These are phyloP conservation scores for Parazoanthus swiftii DNA, from an alignment of 92 coral and sea anemone genomes.

Conservation along the genomic window DNA sequence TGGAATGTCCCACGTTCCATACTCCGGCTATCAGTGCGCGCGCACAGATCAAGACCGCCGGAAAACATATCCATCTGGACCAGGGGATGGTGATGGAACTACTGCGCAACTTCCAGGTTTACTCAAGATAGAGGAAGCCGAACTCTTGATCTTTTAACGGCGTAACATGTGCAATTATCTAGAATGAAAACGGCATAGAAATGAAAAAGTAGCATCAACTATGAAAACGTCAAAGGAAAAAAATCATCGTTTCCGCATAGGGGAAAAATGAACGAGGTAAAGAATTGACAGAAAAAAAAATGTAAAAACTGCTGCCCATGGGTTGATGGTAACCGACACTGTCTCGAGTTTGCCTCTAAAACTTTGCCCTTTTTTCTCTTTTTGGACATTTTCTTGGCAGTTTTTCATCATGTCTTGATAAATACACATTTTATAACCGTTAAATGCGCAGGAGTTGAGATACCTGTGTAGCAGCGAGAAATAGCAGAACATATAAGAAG, in stretches of 20 bases:
- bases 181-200: neutral
- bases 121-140: neutral
- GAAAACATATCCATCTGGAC: neutral
- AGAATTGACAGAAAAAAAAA: neutral
- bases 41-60: neutral
- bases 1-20: slow-evolving; percentile 23
- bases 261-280: neutral
- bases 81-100: neutral
- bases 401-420: neutral
- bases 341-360: neutral
- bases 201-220: neutral
- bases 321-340: neutral
- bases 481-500: neutral
- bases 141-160: neutral
- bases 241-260: neutral
- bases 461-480: neutral
- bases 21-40: neutral
- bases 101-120: neutral
- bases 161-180: neutral
- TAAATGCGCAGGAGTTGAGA: neutral
- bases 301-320: no score
- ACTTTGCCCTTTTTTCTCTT: neutral
- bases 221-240: no score
- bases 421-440: neutral
- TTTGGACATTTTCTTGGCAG: neutral